Evolutionary conservation across 2,113 vertebrate genomes (phyloP).

Genomic region (Tachycineta bicolor): DNA sequence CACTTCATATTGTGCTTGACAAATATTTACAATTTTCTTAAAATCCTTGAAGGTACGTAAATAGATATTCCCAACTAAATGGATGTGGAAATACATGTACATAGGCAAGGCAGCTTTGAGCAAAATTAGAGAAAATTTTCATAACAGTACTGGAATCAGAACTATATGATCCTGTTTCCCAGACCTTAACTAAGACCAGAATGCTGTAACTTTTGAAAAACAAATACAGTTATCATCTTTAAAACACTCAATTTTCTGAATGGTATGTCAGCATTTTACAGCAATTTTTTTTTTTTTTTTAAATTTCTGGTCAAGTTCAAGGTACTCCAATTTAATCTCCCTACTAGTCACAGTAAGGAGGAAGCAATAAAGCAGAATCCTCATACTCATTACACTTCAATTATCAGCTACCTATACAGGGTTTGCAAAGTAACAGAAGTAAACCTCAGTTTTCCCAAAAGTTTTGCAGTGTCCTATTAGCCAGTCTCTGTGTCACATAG

Average conservation of each 20-base stretch:
- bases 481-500: constrained; percentile 41
- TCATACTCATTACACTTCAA: background rate
- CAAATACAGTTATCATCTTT: background rate
- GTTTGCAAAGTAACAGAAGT: constrained; percentile 36
- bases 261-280: background rate
- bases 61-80: constrained; percentile 11
- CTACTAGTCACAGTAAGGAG: constrained; percentile 19
- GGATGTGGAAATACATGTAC: constrained; percentile 41
- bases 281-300: background rate
- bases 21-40: background rate
- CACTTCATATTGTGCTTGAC: constrained; percentile 49
- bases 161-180: constrained; percentile 64
- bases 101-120: constrained; percentile 17
- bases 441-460: constrained; percentile 38
- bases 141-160: constrained; percentile 41
- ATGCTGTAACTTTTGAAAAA: constrained; percentile 3
- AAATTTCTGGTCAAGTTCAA: constrained; percentile 35
- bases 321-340: constrained; percentile 38
- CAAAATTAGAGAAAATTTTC: constrained; percentile 48
- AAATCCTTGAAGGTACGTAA: background rate
- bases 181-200: constrained; percentile 57
- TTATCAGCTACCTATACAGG: constrained; percentile 33
- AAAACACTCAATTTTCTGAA: constrained; percentile 28
- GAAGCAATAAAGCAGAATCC: constrained; percentile 42
- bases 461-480: constrained; percentile 55